Base-by-base conservation (phyloP, 2,113 vertebrate species). In the Danionella cerebrum region DNA sequence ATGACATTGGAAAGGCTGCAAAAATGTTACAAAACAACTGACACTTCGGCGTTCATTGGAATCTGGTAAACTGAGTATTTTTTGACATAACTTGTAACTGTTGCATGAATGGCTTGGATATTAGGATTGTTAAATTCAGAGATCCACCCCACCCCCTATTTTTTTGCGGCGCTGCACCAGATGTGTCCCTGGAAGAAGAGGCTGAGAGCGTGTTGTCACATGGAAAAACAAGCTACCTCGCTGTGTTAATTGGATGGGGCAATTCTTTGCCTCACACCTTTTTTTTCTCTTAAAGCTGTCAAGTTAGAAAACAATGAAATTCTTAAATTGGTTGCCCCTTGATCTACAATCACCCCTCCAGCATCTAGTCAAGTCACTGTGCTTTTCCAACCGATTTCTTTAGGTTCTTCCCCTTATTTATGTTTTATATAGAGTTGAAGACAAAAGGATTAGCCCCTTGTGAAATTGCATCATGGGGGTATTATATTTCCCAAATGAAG, bases 181-280 rank as follows among this genome's bases (percentile, higher is more conserved):
- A 71, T 71, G 69, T 71, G 69, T 72, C 44, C 31, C 47, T 70
- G 31, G 54, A 74, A 70, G 44, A 70, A 60, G 62, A 29, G 68
- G 65, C 68, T 77, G 73, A 78, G 60, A 68, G 75, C 52, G 55
- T 74, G 67, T 72, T 79, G 83, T 82, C 80, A 77, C 47, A 70
- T 74, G 71, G 76, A 54, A 62, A 48, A 73, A 70, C 72, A 70
- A 65, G 72, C 60, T 74, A 42, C 60, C 82, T 77, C 6, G 57
- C 21, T 19, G 82, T 84, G 83, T 85, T 87, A 88, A 86, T 85
- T 86, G 84, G 86, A 83, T 80, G 65, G 77, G 79, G 82, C 84
- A 83, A 80, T 79, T 84, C 81, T 82, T 82, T 83, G 77, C 78
- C 74, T 84, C 67, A 75, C 75, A 71, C 80, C 76, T 84, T 68